These are phyloP conservation scores for Ginglymostoma cirratum DNA, from an alignment of 2,113 vertebrate species.

Conservation along the genomic window DNA sequence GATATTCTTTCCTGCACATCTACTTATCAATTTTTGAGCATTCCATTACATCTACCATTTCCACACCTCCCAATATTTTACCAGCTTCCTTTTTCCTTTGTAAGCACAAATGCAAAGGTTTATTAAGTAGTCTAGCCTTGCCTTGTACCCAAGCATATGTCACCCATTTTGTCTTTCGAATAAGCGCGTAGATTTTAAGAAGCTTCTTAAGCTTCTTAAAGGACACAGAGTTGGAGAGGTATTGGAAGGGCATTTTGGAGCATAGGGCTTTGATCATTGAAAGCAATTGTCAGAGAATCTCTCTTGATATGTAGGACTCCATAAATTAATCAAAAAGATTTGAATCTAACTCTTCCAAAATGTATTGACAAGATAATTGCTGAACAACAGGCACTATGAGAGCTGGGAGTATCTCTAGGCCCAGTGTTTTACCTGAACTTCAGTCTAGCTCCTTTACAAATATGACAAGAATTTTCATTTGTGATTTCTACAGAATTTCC, in stretches of 20 bases:
- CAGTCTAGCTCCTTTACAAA: background rate
- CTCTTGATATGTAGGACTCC: background rate
- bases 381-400: background rate
- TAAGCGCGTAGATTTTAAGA: background rate
- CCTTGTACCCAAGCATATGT: background rate
- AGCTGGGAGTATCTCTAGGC: background rate
- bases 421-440: background rate
- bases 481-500: background rate
- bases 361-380: background rate
- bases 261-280: background rate
- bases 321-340: background rate
- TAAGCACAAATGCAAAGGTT: background rate
- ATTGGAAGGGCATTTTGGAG: background rate
- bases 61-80: background rate
- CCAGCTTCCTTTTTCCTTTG: background rate
- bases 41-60: background rate
- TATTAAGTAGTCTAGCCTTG: background rate
- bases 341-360: background rate
- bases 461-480: background rate
- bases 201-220: background rate
- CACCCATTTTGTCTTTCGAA: background rate
- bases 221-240: background rate
- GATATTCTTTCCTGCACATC: background rate
- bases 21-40: background rate
- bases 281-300: background rate